phyloP scores from a whole-genome alignment of 2,888 invertebrate genomes.

The Drosophila monieri region DNA sequence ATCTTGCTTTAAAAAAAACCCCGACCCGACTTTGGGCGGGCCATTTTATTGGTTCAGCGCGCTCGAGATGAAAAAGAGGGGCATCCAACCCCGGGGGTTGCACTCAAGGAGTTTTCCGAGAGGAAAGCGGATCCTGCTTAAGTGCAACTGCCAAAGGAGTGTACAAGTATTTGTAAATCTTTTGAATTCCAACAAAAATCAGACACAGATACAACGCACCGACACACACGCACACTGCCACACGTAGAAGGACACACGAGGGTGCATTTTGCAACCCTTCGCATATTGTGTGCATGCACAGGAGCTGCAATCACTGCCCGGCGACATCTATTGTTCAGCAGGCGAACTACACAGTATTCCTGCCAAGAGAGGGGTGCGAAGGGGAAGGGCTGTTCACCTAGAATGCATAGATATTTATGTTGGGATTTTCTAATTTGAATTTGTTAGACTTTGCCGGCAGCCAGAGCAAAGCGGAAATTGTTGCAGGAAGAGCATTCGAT shows the following conservation, averaged over 20 bases:
- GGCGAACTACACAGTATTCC: constrained; percentile 50
- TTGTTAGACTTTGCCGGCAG: constrained; percentile 71
- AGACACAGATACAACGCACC: constrained; percentile 49
- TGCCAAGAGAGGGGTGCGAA: constrained; percentile 11
- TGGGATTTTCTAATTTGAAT: constrained; percentile 76
- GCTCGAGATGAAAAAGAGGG: constrained; percentile 46
- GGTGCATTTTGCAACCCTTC: constrained; percentile 78
- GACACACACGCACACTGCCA: constrained; percentile 13
- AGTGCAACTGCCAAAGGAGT: constrained; percentile 70
- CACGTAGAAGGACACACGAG: constrained; percentile 37
- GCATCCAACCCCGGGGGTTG: constrained; percentile 53
- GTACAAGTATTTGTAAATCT: constrained; percentile 76
- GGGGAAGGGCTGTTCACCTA: not conserved
- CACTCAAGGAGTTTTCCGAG: constrained; percentile 57
- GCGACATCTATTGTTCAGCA: constrained; percentile 74
- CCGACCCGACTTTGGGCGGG: constrained; percentile 51
- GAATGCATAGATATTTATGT: constrained; percentile 74
- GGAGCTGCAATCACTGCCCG: constrained; percentile 66
- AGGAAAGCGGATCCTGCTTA: constrained; percentile 57
- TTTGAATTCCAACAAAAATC: constrained; percentile 76
- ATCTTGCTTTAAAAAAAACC: constrained; percentile 66
- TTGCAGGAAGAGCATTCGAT: constrained; percentile 70
- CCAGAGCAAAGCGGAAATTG: constrained; percentile 69
- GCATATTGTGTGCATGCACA: constrained; percentile 17
- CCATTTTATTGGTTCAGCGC: constrained; percentile 80